Evolutionary conservation across 1,140 invertebrate genomes (phyloP).

Genomic region (Zaprionus capensis): DNA sequence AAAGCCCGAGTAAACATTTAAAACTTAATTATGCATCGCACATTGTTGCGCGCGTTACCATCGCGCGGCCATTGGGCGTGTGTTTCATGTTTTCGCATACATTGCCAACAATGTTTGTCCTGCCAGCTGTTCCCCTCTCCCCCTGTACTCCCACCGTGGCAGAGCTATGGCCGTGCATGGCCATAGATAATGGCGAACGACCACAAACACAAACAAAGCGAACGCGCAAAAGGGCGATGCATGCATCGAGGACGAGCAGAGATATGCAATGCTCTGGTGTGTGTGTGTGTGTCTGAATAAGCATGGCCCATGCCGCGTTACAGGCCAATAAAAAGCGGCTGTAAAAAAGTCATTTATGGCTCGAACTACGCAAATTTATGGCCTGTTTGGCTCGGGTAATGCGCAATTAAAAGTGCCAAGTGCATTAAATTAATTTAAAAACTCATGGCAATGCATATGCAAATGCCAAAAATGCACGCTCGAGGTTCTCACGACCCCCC

Average conservation of each 20-base stretch:
- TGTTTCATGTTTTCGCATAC: slow-evolving; percentile 67
- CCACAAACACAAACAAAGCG: slow-evolving; percentile 62
- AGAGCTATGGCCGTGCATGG: slow-evolving; percentile 9
- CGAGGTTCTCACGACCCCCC: background rate
- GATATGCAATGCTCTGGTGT: slow-evolving; percentile 29
- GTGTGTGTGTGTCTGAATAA: slow-evolving; percentile 27
- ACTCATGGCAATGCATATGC: slow-evolving; percentile 42
- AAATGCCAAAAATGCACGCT: slow-evolving; percentile 16
- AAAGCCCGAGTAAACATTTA: slow-evolving; percentile 65
- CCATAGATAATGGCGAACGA: slow-evolving; percentile 49
- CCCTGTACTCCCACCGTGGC: background rate
- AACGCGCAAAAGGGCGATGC: slow-evolving; percentile 22
- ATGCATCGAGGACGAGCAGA: slow-evolving; percentile 17
- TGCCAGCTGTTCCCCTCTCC: background rate
- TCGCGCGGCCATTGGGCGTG: slow-evolving; percentile 60
- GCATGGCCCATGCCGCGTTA: slow-evolving; percentile 19
- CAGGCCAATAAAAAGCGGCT: slow-evolving; percentile 74
- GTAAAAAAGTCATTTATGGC: slow-evolving; percentile 76
- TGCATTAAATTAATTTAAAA: slow-evolving; percentile 78
- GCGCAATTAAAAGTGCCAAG: slow-evolving; percentile 77
- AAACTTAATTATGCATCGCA: slow-evolving; percentile 80
- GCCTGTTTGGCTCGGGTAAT: slow-evolving; percentile 65
- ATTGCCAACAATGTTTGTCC: slow-evolving; percentile 40
- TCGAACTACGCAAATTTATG: slow-evolving; percentile 74
- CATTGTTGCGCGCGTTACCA: slow-evolving; percentile 67